A percentile compares a stretch with the other conserved stretches of the same genome.
These are phyloP conservation scores for Cebus imitator DNA, from an alignment of 2,113 vertebrate genomes.

Conservation along the genomic window DNA sequence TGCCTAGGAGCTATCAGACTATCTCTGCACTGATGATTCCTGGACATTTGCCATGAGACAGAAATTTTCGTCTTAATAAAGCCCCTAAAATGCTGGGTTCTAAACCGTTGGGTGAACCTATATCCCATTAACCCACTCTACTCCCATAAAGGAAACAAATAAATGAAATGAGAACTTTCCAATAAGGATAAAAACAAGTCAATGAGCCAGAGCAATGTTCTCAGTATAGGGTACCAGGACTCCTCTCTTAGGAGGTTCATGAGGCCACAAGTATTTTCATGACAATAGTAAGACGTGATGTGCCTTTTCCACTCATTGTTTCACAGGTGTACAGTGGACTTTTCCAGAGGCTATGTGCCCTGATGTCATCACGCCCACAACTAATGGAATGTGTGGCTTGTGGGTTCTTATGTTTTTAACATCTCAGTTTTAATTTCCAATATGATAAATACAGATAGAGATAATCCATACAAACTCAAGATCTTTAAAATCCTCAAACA, in stretches of 20 bases:
- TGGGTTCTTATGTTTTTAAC: not conserved
- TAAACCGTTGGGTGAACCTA: not conserved
- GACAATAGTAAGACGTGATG: accelerated
- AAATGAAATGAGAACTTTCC: not conserved
- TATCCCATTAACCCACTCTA: not conserved
- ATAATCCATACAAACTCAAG: not conserved
- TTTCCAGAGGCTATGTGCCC: not conserved
- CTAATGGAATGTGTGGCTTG: not conserved
- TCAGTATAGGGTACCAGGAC: not conserved
- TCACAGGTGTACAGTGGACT: not conserved
- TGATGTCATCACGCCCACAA: too few relatives aligned
- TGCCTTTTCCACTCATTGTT: not conserved
- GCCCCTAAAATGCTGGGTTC: not conserved
- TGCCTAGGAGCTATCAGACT: accelerated
- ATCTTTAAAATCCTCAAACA: not conserved
- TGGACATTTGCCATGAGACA: not conserved
- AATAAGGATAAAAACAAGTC: not conserved
- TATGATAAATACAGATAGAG: not conserved
- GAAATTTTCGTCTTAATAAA: not conserved
- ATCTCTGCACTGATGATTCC: not conserved
- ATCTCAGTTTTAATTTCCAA: not conserved
- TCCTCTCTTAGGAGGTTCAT: not conserved
- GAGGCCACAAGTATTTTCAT: not conserved
- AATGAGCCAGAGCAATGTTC: not conserved
- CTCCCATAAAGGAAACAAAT: not conserved